A percentile compares a stretch with the other conserved stretches of the same genome.
Evolutionary conservation across 1,140 invertebrate genomes (phyloP).

Genomic region (Leptonema lineaticorne): DNA sequence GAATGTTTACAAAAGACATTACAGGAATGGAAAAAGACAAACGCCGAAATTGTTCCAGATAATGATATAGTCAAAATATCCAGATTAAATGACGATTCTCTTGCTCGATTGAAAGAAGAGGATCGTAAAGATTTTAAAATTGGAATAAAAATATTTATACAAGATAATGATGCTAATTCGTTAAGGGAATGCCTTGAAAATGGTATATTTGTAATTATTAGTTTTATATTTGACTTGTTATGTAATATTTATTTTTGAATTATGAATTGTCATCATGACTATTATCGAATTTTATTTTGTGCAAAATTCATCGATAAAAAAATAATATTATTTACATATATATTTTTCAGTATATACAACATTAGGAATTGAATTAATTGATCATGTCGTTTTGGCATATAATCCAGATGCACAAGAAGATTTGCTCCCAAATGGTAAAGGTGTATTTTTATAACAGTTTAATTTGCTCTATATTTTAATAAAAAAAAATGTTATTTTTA

Average conservation of each 20-base stretch:
- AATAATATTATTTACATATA: too few relatives aligned
- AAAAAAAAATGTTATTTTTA: neutral
- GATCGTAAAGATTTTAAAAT: conserved; percentile 64
- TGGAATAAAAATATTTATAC: conserved; percentile 65
- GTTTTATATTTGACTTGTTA: too few relatives aligned
- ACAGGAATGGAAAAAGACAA: conserved; percentile 53
- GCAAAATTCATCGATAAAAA: too few relatives aligned
- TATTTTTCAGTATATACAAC: conserved; percentile 63
- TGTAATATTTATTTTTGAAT: too few relatives aligned
- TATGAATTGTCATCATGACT: too few relatives aligned
- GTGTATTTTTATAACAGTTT: neutral
- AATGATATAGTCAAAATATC: conserved; percentile 50
- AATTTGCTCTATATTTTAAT: neutral
- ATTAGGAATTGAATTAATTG: conserved; percentile 66
- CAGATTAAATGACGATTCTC: conserved; percentile 58
- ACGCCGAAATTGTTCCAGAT: conserved; percentile 47
- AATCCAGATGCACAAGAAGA: conserved; percentile 51
- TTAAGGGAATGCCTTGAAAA: conserved; percentile 60
- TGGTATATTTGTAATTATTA: conserved; percentile 47
- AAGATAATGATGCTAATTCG: conserved; percentile 56
- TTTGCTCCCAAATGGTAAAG: neutral
- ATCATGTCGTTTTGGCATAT: conserved; percentile 75
- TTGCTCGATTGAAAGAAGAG: conserved; percentile 61
- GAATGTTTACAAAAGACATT: conserved; percentile 71
- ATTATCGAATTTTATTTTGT: too few relatives aligned